Percentiles rank a stretch among this genome's conserved stretches.
phyloP scores from a whole-genome alignment of 92 coral and sea anemone species.

The Bergia sp. region DNA sequence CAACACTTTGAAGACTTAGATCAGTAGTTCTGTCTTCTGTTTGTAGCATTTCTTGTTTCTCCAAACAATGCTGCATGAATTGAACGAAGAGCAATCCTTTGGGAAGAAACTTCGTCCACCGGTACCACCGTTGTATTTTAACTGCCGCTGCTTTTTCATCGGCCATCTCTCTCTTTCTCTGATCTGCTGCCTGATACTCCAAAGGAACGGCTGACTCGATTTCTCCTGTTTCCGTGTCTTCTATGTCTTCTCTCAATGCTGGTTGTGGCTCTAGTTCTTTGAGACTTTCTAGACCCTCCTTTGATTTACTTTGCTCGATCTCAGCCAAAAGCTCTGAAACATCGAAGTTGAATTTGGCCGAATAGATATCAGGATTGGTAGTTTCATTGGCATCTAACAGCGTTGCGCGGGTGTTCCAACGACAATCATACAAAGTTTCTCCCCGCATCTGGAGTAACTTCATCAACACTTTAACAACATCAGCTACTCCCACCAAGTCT shows the following conservation, averaged over 20 bases:
- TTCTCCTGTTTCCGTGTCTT: conserved; percentile 24
- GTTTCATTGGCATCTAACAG: conserved; percentile 8
- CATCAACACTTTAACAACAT: conserved; percentile 59
- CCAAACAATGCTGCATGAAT: neutral
- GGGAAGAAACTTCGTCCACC: conserved; percentile 6
- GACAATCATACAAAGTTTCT: conserved; percentile 65
- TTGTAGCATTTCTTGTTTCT: neutral
- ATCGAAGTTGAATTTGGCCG: conserved; percentile 33
- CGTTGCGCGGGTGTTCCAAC: conserved; percentile 54
- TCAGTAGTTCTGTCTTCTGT: conserved; percentile 15
- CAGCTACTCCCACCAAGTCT: conserved; percentile 43
- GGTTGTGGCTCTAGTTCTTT: conserved; percentile 13
- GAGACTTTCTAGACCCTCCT: neutral
- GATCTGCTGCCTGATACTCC: neutral
- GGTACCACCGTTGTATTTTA: conserved; percentile 33
- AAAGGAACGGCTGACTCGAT: neutral
- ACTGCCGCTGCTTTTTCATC: neutral
- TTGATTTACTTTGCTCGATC: neutral
- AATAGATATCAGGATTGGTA: conserved; percentile 46
- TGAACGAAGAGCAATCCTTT: neutral
- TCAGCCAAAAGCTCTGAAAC: conserved; percentile 24
- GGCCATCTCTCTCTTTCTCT: conserved; percentile 18
- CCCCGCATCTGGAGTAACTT: conserved; percentile 49
- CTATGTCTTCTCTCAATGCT: neutral
- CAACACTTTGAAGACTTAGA: neutral